phyloP scores from a whole-genome alignment of 2,888 invertebrate genomes.

The Sialis lutaria region DNA sequence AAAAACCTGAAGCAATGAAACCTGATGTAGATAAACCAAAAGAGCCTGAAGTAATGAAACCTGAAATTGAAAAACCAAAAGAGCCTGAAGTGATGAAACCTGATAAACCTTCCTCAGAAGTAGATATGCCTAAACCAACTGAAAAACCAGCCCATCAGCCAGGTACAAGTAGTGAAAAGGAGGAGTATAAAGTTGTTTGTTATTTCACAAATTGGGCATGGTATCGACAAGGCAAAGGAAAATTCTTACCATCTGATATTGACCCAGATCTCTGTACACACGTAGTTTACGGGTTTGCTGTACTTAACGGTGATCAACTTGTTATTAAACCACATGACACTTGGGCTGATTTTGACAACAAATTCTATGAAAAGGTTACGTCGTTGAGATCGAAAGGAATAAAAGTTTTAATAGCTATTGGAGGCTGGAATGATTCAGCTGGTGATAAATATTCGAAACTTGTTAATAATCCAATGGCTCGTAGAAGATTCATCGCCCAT shows the following conservation, averaged over 20 bases:
- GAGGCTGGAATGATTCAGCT: constrained; percentile 90
- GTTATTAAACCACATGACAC: constrained; percentile 73
- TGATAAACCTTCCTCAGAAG: not conserved
- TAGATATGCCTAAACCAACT: constrained; percentile 1
- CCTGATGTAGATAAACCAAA: not conserved
- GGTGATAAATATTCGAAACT: constrained; percentile 76
- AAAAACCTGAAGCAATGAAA: constrained; percentile 1
- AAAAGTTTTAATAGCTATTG: constrained; percentile 73
- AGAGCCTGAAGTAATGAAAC: not conserved
- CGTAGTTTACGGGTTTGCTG: constrained; percentile 83
- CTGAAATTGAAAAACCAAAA: not conserved
- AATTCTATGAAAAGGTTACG: constrained; percentile 75
- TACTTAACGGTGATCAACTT: constrained; percentile 54
- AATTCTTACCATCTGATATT: constrained; percentile 66
- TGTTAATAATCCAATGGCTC: constrained; percentile 52
- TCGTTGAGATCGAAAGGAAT: constrained; percentile 52
- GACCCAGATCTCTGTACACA: constrained; percentile 78
- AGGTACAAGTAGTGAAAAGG: constrained; percentile 7
- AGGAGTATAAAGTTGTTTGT: constrained; percentile 60
- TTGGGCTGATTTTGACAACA: constrained; percentile 81
- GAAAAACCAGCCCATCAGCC: constrained; percentile 6
- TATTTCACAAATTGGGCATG: constrained; percentile 92
- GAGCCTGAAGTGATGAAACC: not conserved
- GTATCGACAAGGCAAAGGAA: constrained; percentile 72
- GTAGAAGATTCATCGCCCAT: constrained; percentile 56